Base-by-base conservation (phyloP, 2,113 vertebrate species). In the Ptilonorhynchus violaceus region DNA sequence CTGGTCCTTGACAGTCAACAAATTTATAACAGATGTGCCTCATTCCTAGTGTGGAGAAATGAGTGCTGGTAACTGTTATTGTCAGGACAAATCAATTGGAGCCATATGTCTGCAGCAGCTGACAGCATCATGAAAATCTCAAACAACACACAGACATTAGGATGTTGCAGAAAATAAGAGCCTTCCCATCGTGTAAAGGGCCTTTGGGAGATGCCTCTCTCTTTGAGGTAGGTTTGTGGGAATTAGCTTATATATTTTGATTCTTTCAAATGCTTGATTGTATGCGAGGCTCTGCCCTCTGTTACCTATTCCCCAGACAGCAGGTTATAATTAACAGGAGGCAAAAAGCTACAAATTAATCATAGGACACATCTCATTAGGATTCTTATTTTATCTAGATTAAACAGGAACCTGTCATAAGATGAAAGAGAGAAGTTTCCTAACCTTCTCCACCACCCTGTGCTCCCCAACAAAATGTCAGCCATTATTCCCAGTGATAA, bases 11-110 rank as follows among this genome's bases (percentile, higher is more conserved):
- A 98, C 98, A 98, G 98, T 98, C 98, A 98, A 53, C 59, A 96
- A 97, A 95, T 98, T 96, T 95, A 86, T 97, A 98, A 97, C 98
- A 98, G 98, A 98, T 98, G 98, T 97, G 97, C 92, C 97, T 97
- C 97, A 93, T 96, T 98, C 97, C 91, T 96, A 98, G 96, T 74
- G 95, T 86, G 92, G 92, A 97, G 97, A 97, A 94, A 96, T 95
- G 97, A 95, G 92, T 76, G 97, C 97, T 97, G 96, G 96, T 97
- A 95, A 96, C 89, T 84, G 93, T 95, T 91, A 89, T 86, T 92
- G 94, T 88, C 96, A 96, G 96, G 95, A 88, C 86, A 77, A 96
- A 97, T 96, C 98, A 97, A 98, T 97, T 97, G 97, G 87, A 96
- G 93, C 69, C 42, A 95, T 87, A 93, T 82, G 84, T 95, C 96